phyloP scores from a whole-genome alignment of 1,140 invertebrate genomes.

The Tetraneura akinire region DNA sequence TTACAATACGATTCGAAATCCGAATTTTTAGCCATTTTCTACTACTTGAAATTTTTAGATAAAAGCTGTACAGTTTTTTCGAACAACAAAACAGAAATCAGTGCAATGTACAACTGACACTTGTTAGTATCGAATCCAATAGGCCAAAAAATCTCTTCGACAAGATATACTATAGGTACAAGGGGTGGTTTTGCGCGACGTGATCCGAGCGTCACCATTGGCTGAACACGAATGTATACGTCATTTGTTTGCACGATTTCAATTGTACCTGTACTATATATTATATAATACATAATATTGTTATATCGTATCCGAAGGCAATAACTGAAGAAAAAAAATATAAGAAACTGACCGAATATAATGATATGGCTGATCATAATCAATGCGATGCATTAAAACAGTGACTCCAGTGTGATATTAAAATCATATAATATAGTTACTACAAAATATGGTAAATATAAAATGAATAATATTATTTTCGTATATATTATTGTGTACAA shows the following conservation, averaged over 20 bases:
- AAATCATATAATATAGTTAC: neutral
- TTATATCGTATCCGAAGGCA: neutral
- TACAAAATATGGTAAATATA: neutral
- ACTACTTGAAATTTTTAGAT: neutral
- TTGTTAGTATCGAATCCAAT: slow-evolving; percentile 22
- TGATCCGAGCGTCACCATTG: slow-evolving; percentile 31
- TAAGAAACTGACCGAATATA: slow-evolving; percentile 19
- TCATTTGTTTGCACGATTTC: slow-evolving; percentile 39
- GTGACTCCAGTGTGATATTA: neutral
- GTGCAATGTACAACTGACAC: slow-evolving; percentile 34
- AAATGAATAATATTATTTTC: neutral
- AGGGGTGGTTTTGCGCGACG: slow-evolving; percentile 35
- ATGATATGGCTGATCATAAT: slow-evolving; percentile 9
- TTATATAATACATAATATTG: neutral
- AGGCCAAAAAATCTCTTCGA: slow-evolving; percentile 16
- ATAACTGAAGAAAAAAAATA: slow-evolving; percentile 6
- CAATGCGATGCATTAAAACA: slow-evolving; percentile 30
- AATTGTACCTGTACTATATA: neutral
- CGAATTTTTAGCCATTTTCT: slow-evolving; percentile 37
- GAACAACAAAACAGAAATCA: neutral
- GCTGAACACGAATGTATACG: slow-evolving; percentile 13
- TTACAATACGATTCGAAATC: slow-evolving; percentile 33
- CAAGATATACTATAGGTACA: neutral
- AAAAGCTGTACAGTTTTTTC: neutral
- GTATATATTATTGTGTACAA: neutral